phyloP scores from a whole-genome alignment of 2,797 vertebrate genomes.

The Melanotaenia pygmaea region DNA sequence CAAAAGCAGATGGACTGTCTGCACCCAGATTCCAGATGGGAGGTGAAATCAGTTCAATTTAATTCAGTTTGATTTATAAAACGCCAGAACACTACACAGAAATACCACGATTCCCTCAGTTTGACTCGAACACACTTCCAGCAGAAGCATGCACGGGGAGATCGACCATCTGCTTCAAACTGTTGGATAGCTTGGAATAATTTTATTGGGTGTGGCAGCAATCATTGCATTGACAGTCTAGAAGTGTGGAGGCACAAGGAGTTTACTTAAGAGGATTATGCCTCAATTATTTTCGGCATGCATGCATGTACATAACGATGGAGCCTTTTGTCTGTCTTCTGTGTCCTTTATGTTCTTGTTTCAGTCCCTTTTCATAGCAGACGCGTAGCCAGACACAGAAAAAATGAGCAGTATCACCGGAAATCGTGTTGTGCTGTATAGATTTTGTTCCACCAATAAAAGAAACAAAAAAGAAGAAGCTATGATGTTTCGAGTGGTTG shows the following conservation, averaged over 20 bases:
- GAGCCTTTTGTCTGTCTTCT: not conserved
- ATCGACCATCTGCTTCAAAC: not conserved
- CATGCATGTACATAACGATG: not conserved
- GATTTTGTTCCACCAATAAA: not conserved
- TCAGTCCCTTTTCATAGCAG: not conserved
- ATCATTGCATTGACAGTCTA: not conserved
- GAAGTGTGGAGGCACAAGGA: not conserved
- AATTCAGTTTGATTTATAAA: conserved; percentile 3
- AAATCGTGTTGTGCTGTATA: not conserved
- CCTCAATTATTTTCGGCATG: no score
- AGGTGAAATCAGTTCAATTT: conserved; percentile 5
- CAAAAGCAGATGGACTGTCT: conserved; percentile 9
- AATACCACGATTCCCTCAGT: not conserved
- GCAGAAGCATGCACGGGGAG: not conserved
- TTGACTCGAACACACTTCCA: not conserved
- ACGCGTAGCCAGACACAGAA: not conserved
- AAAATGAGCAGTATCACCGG: not conserved
- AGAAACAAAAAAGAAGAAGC: not conserved
- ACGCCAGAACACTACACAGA: not conserved
- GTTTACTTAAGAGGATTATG: conserved; percentile 1
- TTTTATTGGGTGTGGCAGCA: not conserved
- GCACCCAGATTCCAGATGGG: conserved; percentile 1
- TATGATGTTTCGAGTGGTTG: not conserved
- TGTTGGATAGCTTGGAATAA: not conserved
- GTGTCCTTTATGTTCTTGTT: not conserved